Percentiles rank a stretch among this genome's conserved stretches.
Evolutionary conservation across 2,888 invertebrate species (phyloP).

Genomic region (Dryococelus australis): DNA sequence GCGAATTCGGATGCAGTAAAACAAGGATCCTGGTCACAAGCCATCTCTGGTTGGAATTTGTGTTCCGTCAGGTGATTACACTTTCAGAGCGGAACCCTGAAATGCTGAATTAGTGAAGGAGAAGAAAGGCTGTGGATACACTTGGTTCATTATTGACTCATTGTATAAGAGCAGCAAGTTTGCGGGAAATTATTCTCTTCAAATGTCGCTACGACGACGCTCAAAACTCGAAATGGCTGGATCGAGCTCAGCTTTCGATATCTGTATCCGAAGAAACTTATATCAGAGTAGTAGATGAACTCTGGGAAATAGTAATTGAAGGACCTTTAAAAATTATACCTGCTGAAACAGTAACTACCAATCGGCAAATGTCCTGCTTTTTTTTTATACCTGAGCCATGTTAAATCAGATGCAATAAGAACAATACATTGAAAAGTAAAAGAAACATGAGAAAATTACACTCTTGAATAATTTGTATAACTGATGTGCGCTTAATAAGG

Average conservation of each 20-base stretch:
- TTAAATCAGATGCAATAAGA: too few relatives aligned
- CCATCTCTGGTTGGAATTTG: neutral
- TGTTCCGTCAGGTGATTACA: neutral
- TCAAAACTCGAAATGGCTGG: neutral
- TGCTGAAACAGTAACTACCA: too few relatives aligned
- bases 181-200: neutral
- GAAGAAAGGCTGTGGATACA: neutral
- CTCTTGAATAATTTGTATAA: too few relatives aligned
- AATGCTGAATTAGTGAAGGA: neutral
- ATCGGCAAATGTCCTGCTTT: too few relatives aligned
- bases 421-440: too few relatives aligned
- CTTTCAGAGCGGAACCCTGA: neutral
- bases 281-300: neutral
- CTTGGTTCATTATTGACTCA: neutral
- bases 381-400: too few relatives aligned
- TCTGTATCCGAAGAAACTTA: neutral
- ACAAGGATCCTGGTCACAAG: too few relatives aligned
- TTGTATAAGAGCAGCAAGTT: neutral
- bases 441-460: too few relatives aligned
- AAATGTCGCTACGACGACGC: neutral
- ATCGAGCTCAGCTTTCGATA: neutral
- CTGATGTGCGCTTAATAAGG: too few relatives aligned
- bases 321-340: too few relatives aligned
- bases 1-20: neutral
- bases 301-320: neutral